Evolutionary conservation across 2,797 vertebrate genomes (phyloP), one percentile per base, ranked within the genome.

Genomic region (Sebastes jordani): DNA sequence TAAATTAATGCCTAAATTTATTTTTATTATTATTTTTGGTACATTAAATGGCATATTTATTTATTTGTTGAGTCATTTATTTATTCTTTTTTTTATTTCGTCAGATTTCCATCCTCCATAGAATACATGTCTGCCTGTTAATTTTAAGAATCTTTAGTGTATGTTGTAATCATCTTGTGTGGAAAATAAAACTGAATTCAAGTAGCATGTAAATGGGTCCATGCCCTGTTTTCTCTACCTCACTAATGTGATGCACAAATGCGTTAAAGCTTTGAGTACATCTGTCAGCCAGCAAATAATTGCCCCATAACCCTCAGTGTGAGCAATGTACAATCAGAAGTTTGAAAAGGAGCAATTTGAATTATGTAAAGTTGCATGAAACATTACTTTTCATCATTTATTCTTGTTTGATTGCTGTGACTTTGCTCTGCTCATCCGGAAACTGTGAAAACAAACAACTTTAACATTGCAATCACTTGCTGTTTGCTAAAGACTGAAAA

Each of bases 151-250:
- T 2, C 5, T 30, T 30, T 7, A 49, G 18, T 10, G 16, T 20
- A 20, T 29, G 18, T 34, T 73, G 5, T 34, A 6, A 0, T 18
- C 30, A 54, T 63, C 13, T 23, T 36, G 8, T 22, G 18, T 52
- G 60, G 29, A 38, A 14, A 63, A 62, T 34, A 16, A 18, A 27
- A 18, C 42, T 46, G 42, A 6, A 65, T 46, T 52, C 65, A 14
- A 29, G 18, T 38, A 11, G 2, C 13, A 38, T 25, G 6, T 23
- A 6, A 23, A 63, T 9, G 23, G 0, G 0, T 46, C 42, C 14
- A 16, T 46, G 42, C 27, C 20, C 27, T 32, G 25, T 23, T 32
- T 49, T 62, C n/a, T 11, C 18, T 30, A 30, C 27, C 36, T 61
- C 18, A 4, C 18, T 9, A 3, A 10, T 56, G 11, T 36, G 14